phyloP scores from a whole-genome alignment of 1,140 invertebrate genomes.

The Venturia canescens region DNA sequence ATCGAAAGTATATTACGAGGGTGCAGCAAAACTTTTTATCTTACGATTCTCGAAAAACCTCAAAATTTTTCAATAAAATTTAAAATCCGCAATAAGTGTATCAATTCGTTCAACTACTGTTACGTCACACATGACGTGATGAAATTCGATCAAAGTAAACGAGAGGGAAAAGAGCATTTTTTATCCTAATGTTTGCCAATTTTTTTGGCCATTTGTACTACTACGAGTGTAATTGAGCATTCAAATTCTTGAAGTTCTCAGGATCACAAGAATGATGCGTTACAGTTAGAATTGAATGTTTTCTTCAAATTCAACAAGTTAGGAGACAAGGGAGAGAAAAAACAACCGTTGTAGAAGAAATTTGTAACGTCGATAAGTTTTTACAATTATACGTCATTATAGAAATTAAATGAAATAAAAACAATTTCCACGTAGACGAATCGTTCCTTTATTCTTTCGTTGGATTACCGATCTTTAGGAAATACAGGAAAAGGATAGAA shows the following conservation, averaged over 20 bases:
- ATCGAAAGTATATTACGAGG: no score
- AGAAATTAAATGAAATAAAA: slow-evolving; percentile 71
- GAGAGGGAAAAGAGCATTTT: not conserved
- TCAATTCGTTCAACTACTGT: no score
- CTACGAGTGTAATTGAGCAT: not conserved
- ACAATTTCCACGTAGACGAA: slow-evolving; percentile 43
- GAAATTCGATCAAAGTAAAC: not conserved
- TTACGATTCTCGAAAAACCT: no score
- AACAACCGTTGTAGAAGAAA: slow-evolving; percentile 56
- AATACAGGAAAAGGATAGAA: slow-evolving; percentile 25
- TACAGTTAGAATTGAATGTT: not conserved
- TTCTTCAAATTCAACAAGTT: slow-evolving; percentile 43
- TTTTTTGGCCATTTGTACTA: slow-evolving; percentile 4
- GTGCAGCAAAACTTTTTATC: no score
- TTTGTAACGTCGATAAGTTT: slow-evolving; percentile 64
- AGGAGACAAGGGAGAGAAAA: not conserved
- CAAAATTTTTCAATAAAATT: no score
- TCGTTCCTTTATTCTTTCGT: not conserved
- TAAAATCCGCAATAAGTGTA: no score
- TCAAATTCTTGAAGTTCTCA: not conserved
- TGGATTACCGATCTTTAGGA: slow-evolving; percentile 40
- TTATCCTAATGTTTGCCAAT: not conserved
- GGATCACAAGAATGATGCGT: not conserved
- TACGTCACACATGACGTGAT: not conserved
- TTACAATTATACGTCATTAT: slow-evolving; percentile 62